Base-by-base conservation (phyloP, 2,797 vertebrate genomes). In the Threskiornis aethiopicus region DNA sequence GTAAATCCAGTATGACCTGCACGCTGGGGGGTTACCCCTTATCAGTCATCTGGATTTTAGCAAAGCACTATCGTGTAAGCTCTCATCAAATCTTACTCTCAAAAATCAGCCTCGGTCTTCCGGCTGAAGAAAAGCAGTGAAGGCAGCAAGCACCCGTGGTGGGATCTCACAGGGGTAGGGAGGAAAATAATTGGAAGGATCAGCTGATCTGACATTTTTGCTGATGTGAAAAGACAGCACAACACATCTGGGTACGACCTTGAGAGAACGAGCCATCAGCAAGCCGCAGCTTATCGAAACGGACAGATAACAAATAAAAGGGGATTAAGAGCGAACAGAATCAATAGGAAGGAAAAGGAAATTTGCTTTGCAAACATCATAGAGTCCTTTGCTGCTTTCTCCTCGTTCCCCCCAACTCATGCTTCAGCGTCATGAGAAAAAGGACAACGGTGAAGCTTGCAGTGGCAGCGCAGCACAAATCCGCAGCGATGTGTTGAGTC, bases 191-290 rank as follows among this genome's bases (percentile, higher is more conserved):
- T 39, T 31, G 2, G 55, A 75, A 75, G 72, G 51, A 70, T 88
- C 39, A 84, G 49, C n/a, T 10, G 44, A 29, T 14, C 46, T 92
- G 93, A 92, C 35, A 0, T 54, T 94, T 93, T 25, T 95, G 80
- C 81, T 97, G 80, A 94, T 92, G 84, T 87, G 75, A 90, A 92
- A 91, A 85, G 93, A 75, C 46, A 35, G 82, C 67, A 51, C 44
- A 72, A 83, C 84, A 78, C 72, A 95, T 87, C 79, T 90, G 84
- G 47, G 44, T 54, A 39, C 0, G 15, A 86, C 90, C 91, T 93
- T 92, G 93, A 58, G 79, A 81, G 58, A 92, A 81, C 0, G 19
- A 88, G 73, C 65, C 58, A 11, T 37, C 1, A 5, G 55, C 69
- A 79, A 89, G 61, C 1, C 1, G 39, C 72, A 58, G 79, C 72